Evolutionary conservation across 2,888 invertebrate species (phyloP).

Genomic region (Athrips mouffetella): DNA sequence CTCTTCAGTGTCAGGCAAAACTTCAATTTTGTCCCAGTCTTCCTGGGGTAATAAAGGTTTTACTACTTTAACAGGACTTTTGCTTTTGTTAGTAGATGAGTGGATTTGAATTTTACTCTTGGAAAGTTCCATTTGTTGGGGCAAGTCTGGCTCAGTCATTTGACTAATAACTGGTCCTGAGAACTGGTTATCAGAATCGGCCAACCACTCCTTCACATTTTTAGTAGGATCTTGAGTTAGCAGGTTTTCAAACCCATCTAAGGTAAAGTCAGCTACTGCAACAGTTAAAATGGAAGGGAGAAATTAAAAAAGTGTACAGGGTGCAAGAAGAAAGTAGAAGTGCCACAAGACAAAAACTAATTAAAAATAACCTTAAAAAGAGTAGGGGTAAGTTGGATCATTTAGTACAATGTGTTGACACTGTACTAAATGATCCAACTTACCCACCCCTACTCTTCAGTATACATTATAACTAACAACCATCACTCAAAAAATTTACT

Average conservation of each 20-base stretch:
- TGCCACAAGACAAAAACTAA: not conserved
- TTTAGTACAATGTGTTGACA: too few relatives aligned
- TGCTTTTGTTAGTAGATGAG: constrained; percentile 34
- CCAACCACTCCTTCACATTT: constrained; percentile 63
- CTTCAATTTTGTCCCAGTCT: constrained; percentile 70
- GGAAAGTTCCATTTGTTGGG: constrained; percentile 36
- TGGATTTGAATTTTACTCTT: constrained; percentile 55
- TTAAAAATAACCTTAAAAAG: too few relatives aligned
- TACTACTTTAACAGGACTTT: constrained; percentile 37
- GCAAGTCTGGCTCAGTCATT: constrained; percentile 39
- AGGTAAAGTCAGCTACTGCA: constrained; percentile 54
- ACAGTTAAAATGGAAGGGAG: constrained; percentile 23
- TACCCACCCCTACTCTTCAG: too few relatives aligned
- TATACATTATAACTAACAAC: too few relatives aligned
- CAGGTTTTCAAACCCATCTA: constrained; percentile 35
- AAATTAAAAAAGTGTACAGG: not conserved
- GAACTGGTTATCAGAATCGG: constrained; percentile 64
- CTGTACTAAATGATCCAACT: too few relatives aligned
- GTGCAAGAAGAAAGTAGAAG: not conserved
- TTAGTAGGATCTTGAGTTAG: constrained; percentile 45
- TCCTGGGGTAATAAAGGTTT: constrained; percentile 48
- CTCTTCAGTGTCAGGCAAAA: constrained; percentile 47
- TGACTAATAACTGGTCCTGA: constrained; percentile 48
- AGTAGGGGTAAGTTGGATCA: too few relatives aligned
- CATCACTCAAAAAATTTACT: too few relatives aligned